Evolutionary conservation across 2,113 vertebrate species (phyloP).

Genomic region (Lagopus muta): DNA sequence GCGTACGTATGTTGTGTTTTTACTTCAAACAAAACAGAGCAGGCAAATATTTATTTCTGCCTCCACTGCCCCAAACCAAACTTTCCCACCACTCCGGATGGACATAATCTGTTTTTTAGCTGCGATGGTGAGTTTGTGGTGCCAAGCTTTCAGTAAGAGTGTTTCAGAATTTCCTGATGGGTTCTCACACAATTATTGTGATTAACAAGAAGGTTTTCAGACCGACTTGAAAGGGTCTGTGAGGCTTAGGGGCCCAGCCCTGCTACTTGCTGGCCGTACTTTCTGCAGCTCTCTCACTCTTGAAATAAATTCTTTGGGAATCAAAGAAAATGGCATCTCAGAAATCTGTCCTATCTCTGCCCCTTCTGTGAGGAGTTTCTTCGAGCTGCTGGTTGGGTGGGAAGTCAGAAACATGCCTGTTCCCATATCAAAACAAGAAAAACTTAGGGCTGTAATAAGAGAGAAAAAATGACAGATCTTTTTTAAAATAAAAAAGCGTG

Average conservation of each 20-base stretch:
- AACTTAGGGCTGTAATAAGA: background rate
- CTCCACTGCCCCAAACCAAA: slow-evolving; percentile 46
- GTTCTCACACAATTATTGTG: slow-evolving; percentile 68
- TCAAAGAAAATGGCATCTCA: slow-evolving; percentile 9
- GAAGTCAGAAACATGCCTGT: background rate
- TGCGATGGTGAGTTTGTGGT: slow-evolving; percentile 22
- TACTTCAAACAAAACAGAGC: slow-evolving; percentile 42
- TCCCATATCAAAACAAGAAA: background rate
- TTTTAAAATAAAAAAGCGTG: background rate
- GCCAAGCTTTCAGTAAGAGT: slow-evolving; percentile 64
- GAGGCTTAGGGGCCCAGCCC: background rate
- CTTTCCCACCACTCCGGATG: slow-evolving; percentile 65
- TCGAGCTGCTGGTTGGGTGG: background rate
- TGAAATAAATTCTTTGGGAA: slow-evolving; percentile 1
- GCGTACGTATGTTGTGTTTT: slow-evolving; percentile 4
- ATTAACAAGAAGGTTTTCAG: slow-evolving; percentile 64
- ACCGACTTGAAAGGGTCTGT: slow-evolving; percentile 17
- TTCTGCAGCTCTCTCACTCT: slow-evolving; percentile 18
- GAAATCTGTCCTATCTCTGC: background rate
- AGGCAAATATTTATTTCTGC: slow-evolving; percentile 57
- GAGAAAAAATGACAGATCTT: fast-evolving
- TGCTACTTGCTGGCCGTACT: slow-evolving; percentile 31
- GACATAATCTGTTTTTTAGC: slow-evolving; percentile 38
- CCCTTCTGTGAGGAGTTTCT: background rate
- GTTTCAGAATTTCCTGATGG: slow-evolving; percentile 53